Base-by-base conservation (phyloP, 1,140 invertebrate genomes). In the Sweltsa coloradensis region DNA sequence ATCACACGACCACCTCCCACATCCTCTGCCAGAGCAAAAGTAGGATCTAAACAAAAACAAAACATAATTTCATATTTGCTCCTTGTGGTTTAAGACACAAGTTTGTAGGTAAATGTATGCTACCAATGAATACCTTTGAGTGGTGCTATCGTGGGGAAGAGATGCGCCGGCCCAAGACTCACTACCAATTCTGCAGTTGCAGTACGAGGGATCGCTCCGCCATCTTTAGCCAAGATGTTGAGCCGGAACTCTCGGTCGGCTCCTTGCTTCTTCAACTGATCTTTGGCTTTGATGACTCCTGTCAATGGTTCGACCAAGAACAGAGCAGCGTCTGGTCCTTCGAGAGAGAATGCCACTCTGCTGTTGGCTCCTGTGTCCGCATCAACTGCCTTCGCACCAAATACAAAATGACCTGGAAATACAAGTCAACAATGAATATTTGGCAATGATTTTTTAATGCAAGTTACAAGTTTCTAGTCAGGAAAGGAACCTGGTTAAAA, bases 341-440 rank as follows among this genome's bases (percentile, higher is more conserved):
- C 75, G 1, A 95, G 65, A 31, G 71, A 75, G 61, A 93, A 95
- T 9, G 74, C 64, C 22, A 94, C 79, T 54, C 77, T 74, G 24
- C 85, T 84, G 60, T 93, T 93, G 1, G 73, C 59, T 1, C 81
- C 88, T 31, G 78, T 73, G 61, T 95, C 90, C 40, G 72, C 70
- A 62, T 94, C 90, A 5, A 68, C 65, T 0, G 89, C 89, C 63
- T 80, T 81, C 0, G 85, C 83, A 9, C 89, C 89, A 65, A 90
- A 90, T 14, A 95, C 85, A 67, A 93, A 94, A 57, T 76, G 68
- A 16, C 74, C 75, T 72, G 49, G 45, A 59, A 56, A 18, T 40
- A 40, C n/a, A n/a, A n/a, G n/a, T n/a, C n/a, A n/a, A n/a, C n/a
- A n/a, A n/a, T 41, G 47, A 55, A 41, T 11, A 46, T 3, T 2